Percentiles rank a stretch among this genome's conserved stretches.
These are phyloP conservation scores for Brachyistius frenatus DNA, from an alignment of 2,113 vertebrate genomes.

Conservation along the genomic window DNA sequence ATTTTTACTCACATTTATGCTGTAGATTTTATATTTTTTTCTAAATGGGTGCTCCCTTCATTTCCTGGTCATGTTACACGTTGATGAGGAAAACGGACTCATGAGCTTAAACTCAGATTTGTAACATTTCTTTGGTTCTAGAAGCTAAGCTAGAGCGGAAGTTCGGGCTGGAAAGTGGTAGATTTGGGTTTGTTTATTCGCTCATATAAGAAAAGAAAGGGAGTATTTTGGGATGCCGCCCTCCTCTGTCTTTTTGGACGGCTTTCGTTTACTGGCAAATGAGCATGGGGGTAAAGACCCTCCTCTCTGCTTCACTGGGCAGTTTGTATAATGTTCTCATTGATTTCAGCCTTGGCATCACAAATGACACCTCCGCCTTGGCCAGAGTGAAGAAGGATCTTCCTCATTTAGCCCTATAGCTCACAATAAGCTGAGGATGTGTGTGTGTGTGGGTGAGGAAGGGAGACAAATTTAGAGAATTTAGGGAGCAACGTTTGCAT, in stretches of 20 bases:
- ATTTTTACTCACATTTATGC: no score
- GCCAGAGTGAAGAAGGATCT: conserved; percentile 59
- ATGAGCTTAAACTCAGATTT: no score
- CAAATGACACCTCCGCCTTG: conserved; percentile 60
- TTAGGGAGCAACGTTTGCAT: background rate
- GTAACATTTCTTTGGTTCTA: no score
- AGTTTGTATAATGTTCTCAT: conserved; percentile 53
- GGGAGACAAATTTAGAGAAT: background rate
- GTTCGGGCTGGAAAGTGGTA: conserved; percentile 27
- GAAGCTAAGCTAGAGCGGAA: conserved; percentile 16
- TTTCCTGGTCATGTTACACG: no score
- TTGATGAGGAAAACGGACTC: no score
- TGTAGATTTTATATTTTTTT: no score
- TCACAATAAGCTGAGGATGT: conserved; percentile 29
- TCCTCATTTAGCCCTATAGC: conserved; percentile 61
- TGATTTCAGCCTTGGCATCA: conserved; percentile 65
- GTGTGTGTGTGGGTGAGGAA: conserved; percentile 21
- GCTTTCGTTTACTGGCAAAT: conserved; percentile 46
- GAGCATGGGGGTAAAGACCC: conserved; percentile 36
- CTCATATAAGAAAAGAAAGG: conserved; percentile 44
- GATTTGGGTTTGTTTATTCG: conserved; percentile 33
- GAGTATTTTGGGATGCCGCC: conserved; percentile 55
- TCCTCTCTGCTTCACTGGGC: conserved; percentile 49
- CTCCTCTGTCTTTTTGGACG: conserved; percentile 42
- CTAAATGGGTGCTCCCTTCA: no score